Evolutionary conservation across 1,140 invertebrate genomes (phyloP).

Genomic region (Babylonia areolata): DNA sequence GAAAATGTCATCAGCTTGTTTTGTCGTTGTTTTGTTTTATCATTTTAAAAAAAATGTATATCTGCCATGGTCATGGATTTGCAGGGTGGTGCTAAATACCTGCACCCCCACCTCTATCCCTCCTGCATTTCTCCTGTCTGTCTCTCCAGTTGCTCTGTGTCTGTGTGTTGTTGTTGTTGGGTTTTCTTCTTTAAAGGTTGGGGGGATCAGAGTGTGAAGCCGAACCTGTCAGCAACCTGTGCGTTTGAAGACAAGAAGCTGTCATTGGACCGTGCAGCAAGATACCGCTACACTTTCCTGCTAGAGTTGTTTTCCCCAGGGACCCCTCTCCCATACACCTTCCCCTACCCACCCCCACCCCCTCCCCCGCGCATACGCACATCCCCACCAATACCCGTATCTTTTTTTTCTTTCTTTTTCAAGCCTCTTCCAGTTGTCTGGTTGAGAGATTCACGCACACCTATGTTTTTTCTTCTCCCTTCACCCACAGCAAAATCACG

Average conservation of each 20-base stretch:
- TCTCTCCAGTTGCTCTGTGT: no score
- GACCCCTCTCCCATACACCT: no score
- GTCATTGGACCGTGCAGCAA: background rate
- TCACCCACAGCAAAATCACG: background rate
- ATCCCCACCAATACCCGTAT: no score
- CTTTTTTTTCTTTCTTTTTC: background rate
- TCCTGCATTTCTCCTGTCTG: no score
- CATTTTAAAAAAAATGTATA: background rate
- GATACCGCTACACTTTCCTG: background rate
- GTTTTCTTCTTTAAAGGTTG: background rate
- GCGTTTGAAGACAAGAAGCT: background rate
- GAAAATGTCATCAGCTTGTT: background rate
- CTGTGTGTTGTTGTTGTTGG: no score
- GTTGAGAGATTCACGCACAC: slow-evolving; percentile 42
- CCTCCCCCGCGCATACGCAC: no score
- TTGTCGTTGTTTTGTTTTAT: background rate
- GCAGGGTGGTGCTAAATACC: background rate
- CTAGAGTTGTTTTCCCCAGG: no score
- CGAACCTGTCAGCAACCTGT: background rate
- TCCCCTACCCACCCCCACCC: no score
- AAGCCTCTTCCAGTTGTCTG: background rate
- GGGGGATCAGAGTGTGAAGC: background rate
- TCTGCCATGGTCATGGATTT: background rate
- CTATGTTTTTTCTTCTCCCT: background rate
- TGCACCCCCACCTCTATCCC: background rate